Percentiles rank a stretch among this genome's conserved stretches.
Conservation (phyloP, 2,113 vertebrate species). For the Menura novaehollandiae region DNA sequence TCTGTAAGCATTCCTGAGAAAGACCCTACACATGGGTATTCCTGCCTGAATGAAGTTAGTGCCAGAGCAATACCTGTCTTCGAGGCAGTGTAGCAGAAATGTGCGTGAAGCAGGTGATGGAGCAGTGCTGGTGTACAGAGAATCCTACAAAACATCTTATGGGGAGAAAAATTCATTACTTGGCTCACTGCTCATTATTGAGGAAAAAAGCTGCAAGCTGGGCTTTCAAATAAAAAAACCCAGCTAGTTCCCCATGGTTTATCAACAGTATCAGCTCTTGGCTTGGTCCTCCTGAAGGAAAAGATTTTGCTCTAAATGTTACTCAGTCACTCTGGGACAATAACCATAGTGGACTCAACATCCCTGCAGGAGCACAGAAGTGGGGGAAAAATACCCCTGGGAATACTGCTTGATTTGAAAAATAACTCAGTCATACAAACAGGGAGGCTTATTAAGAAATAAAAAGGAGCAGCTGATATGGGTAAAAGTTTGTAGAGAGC, state of each 20-base stretch:
- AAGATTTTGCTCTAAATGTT: neutral
- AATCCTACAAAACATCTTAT: neutral
- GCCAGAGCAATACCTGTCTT: neutral
- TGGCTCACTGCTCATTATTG: neutral
- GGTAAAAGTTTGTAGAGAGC: neutral
- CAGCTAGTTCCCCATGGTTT: neutral
- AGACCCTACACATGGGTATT: fast-evolving
- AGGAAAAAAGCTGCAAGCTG: neutral
- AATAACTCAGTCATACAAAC: neutral
- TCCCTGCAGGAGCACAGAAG: neutral
- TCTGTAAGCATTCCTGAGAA: neutral
- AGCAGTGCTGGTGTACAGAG: neutral
- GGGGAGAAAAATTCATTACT: neutral
- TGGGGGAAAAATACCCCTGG: neutral
- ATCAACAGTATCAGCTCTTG: neutral
- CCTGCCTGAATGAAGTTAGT: neutral
- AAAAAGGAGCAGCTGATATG: neutral
- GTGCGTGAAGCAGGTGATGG: fast-evolving
- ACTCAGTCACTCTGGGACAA: neutral
- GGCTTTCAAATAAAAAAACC: neutral
- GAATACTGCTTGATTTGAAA: neutral
- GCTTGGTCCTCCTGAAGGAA: fast-evolving
- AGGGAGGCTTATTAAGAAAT: neutral
- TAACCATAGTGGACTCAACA: neutral
- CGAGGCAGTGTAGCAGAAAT: neutral